Base-by-base conservation (phyloP, 1,140 invertebrate species). In the Megalopta genalis region DNA sequence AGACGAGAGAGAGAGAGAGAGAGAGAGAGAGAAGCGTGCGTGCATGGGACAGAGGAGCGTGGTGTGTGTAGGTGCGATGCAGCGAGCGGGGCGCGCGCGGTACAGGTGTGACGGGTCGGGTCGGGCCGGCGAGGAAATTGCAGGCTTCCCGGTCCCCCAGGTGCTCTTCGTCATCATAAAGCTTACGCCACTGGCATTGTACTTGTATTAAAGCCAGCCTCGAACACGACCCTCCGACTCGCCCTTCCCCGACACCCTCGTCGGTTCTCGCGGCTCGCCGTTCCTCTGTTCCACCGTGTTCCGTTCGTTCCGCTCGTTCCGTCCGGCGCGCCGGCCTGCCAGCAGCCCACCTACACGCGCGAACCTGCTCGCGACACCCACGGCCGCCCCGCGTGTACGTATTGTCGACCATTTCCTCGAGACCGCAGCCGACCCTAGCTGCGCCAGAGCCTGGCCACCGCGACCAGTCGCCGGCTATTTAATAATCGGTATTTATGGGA, bases 111-210 rank as follows among this genome's bases (percentile, higher is more conserved):
- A 75, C 74, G 68, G 68, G 82, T 79, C 73, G 63, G 74, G 65
- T 59, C 86, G 69, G 63, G 74, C 60, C 62, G 86, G 68, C 84
- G 89, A 87, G 91, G 88, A 92, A 91, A 92, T 92, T 91, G 91
- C 90, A 87, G 88, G 85, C 81, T 76, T 85, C 80, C 84, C 77
- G 84, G 90, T 93, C 91, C 92, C 92, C 80, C 89, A 90, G 92
- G 92, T 91, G 89, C 91, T 90, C 90, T 93, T 93, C 91, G 91
- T 93, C 91, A 93, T 93, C 90, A 92, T 93, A 92, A 93, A 93
- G 90, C 91, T 90, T 91, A 90, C 87, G 81, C 87, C 87, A 86
- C 88, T 85, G 86, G 81, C 89, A 88, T 88, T 91, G 89, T 91
- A 90, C 84, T 86, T 87, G 88, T 91, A 91, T 91, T 91, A 92